These are phyloP conservation scores for Ptilorrhoa leucosticta DNA, from an alignment of 2,113 vertebrate species.

Conservation along the genomic window DNA sequence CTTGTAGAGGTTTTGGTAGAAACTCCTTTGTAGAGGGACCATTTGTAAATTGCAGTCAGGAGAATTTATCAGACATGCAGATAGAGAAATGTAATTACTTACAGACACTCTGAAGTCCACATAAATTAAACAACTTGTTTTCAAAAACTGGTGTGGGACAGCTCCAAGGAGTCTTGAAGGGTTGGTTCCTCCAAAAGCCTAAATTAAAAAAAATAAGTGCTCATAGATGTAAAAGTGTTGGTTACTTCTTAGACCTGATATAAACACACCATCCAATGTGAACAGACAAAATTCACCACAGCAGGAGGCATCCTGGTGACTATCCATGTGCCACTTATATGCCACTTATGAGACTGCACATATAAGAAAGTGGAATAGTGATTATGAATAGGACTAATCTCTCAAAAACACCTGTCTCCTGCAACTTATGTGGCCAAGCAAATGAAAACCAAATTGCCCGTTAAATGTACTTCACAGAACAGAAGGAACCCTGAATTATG, in stretches of 20 bases:
- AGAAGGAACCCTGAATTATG: neutral
- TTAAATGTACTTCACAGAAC: neutral
- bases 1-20: neutral
- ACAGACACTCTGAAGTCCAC: neutral
- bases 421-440: neutral
- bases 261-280: neutral
- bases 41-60: neutral
- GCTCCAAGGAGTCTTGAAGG: neutral
- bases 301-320: neutral
- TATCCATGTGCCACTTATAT: neutral
- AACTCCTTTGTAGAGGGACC: neutral
- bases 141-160: neutral
- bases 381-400: neutral
- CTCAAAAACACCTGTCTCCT: neutral
- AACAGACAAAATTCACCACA: neutral
- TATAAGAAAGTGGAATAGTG: neutral
- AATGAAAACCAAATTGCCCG: rapidly evolving
- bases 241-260: neutral
- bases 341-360: neutral
- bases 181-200: neutral
- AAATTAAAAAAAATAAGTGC: neutral
- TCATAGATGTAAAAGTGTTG: neutral
- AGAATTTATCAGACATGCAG: neutral
- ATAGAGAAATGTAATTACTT: neutral
- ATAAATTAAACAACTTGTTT: neutral